Evolutionary conservation across 2,113 vertebrate species (phyloP), one percentile per base, ranked within the genome.

Genomic region (Seriola rivoliana): DNA sequence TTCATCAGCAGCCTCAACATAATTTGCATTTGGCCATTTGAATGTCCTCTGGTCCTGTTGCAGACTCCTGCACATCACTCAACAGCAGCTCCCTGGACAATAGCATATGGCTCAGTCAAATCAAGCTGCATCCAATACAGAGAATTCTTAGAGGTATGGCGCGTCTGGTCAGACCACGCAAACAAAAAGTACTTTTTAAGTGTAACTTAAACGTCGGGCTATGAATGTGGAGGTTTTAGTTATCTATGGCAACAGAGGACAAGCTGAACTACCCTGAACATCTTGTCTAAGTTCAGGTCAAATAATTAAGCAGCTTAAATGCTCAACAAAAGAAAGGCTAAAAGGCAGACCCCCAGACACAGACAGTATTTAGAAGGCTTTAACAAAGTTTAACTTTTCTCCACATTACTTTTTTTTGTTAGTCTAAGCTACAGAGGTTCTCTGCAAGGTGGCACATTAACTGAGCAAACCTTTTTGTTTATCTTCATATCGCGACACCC

Each of bases 281-380:
- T 88, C 91, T 82, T 75, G 88, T 88, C 67, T 87, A 86, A 92
- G 90, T 92, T 93, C 90, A 89, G 92, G 93, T 93, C 92, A 93
- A 93, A 94, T 92, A 92, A 93, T 94, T 92, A 92, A 92, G 93
- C 92, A 90, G 89, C 91, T 94, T 93, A 92, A 92, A 89, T 72
- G 82, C 82, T 92, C 70, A 75, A 93, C 91, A 92, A 93, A 93
- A 89, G 90, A 80, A 74, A 76, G 84, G 89, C 87, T 82, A 91
- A 91, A 88, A 90, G 91, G 64, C 87, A 90, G 91, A 88, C 75
- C 86, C 89, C 92, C 81, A 93, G 89, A 90, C 84, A 88, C 78
- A 83, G 70, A 82, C 83, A 52, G 87, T 17, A 86, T 90, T 90
- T 82, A 85, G 71, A 86, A 19, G 78, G 82, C 75, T 92, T 92